Evolutionary conservation across 2,797 vertebrate species (phyloP).

Genomic region (Myoxocephalus aenaeus): DNA sequence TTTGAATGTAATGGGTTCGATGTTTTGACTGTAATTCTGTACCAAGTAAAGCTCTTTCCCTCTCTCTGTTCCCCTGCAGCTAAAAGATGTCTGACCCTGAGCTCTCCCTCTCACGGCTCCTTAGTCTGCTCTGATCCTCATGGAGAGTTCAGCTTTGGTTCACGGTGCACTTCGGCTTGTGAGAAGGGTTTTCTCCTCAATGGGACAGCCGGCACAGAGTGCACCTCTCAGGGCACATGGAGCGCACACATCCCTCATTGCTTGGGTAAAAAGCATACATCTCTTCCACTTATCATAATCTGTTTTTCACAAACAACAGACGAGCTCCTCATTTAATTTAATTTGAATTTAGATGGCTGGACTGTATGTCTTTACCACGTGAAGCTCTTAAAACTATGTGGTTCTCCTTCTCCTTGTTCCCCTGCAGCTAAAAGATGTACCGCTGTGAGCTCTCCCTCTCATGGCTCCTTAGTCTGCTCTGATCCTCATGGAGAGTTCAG

Average conservation of each 20-base stretch:
- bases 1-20: too few species aligned
- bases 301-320: not conserved
- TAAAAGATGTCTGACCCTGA: constrained; percentile 15
- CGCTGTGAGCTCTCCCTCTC: constrained; percentile 20
- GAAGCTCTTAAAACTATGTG: not conserved
- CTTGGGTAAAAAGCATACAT: not conserved
- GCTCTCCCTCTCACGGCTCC: constrained; percentile 34
- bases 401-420: not conserved
- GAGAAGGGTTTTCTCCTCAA: constrained; percentile 56
- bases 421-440: constrained; percentile 53
- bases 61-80: not conserved
- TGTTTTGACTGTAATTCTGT: too few species aligned
- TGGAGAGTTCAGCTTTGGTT: constrained; percentile 63
- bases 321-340: not conserved
- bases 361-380: not conserved
- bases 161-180: constrained; percentile 63
- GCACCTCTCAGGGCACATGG: constrained; percentile 54
- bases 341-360: not conserved
- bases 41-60: not conserved
- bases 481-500: constrained; percentile 53
- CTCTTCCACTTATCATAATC: too few species aligned
- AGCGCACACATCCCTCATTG: not conserved
- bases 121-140: constrained; percentile 53
- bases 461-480: constrained; percentile 52
- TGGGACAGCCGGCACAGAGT: constrained; percentile 51